Evolutionary conservation across 2,888 invertebrate genomes (phyloP).

Genomic region (Spodoptera littoralis): DNA sequence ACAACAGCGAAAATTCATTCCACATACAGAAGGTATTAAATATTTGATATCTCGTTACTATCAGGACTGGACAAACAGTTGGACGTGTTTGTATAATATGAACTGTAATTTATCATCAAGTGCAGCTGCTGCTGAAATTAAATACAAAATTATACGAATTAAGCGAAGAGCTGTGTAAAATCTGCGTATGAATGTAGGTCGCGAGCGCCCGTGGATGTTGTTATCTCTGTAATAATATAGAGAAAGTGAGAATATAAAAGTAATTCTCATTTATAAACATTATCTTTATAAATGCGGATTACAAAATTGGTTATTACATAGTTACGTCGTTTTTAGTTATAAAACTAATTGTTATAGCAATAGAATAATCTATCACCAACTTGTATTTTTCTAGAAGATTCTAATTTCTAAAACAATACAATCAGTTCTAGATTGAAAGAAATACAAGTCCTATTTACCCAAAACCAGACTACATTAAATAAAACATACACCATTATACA

Average conservation of each 20-base stretch:
- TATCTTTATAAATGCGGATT: no score
- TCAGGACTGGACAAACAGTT: constrained; percentile 15
- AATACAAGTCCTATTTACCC: not conserved
- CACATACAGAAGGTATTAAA: not conserved
- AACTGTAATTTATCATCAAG: constrained; percentile 46
- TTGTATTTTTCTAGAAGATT: not conserved
- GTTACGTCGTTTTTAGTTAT: no score
- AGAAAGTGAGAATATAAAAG: not conserved
- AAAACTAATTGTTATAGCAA: no score
- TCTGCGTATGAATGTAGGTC: constrained; percentile 15
- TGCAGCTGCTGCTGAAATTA: constrained; percentile 48
- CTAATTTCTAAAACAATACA: constrained; percentile 2
- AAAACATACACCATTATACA: constrained; percentile 26
- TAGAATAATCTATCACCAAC: no score
- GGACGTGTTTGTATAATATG: constrained; percentile 31
- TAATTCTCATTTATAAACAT: no score
- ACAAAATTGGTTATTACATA: no score
- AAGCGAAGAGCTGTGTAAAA: constrained; percentile 16
- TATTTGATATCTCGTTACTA: constrained; percentile 4
- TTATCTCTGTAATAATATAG: not conserved
- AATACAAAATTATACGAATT: constrained; percentile 40
- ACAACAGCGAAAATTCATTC: no score
- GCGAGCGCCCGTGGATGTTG: not conserved
- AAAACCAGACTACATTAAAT: constrained; percentile 31
- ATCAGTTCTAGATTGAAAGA: not conserved